Conservation (phyloP, 2,797 vertebrate species). For the Florisuga fusca region DNA sequence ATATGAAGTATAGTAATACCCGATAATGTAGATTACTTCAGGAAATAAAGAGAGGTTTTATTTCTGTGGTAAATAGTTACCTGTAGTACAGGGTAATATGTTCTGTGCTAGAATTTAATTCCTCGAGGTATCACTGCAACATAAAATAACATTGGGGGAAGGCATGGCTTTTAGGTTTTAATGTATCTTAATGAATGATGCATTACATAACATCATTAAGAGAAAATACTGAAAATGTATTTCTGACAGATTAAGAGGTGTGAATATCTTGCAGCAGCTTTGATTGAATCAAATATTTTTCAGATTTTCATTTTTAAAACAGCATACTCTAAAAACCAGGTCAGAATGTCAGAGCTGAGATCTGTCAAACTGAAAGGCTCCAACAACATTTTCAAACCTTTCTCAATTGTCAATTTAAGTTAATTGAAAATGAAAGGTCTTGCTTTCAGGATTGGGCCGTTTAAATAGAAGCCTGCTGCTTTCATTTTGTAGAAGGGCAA, state of each 20-base stretch:
- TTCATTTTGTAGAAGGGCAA: slow-evolving; percentile 78
- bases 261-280: slow-evolving; percentile 12
- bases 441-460: slow-evolving; percentile 74
- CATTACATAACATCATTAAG: neutral
- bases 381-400: slow-evolving; percentile 77
- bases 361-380: slow-evolving; percentile 72
- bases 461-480: slow-evolving; percentile 75
- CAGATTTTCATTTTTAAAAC: slow-evolving; percentile 43
- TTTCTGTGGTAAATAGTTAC: slow-evolving; percentile 9
- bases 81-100: neutral
- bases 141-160: neutral
- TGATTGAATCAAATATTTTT: slow-evolving; percentile 46
- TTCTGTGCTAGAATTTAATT: neutral
- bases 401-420: slow-evolving; percentile 78
- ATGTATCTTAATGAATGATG: neutral
- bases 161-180: neutral
- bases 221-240: neutral
- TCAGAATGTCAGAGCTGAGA: slow-evolving; percentile 69
- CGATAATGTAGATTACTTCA: neutral
- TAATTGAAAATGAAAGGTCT: slow-evolving; percentile 79
- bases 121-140: neutral
- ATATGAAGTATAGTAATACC: neutral
- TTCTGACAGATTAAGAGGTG: slow-evolving; percentile 19
- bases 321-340: slow-evolving; percentile 36
- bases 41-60: neutral